Evolutionary conservation across 2,797 vertebrate genomes (phyloP).

Genomic region (Serranus cabrilla): DNA sequence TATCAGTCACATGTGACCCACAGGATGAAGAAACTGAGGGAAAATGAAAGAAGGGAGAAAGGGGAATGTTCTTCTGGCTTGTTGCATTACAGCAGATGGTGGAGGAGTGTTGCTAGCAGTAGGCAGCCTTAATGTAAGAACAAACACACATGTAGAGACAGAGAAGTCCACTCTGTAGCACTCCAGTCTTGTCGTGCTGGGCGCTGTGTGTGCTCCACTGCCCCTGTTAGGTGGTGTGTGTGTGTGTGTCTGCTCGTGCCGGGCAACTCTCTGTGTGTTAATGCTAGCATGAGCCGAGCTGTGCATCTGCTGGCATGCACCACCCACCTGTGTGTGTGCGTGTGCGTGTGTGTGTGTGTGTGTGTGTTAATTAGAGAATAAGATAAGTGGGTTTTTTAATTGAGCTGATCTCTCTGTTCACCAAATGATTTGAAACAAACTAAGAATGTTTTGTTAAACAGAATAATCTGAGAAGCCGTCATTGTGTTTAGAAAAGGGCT

Average conservation of each 20-base stretch:
- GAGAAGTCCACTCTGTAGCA: neutral
- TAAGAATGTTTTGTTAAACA: too few species aligned
- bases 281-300: neutral
- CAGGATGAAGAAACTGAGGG: neutral
- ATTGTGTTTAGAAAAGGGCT: too few species aligned
- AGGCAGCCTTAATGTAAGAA: constrained; percentile 10
- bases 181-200: constrained; percentile 2
- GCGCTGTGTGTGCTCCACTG: neutral
- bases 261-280: neutral
- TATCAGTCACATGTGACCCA: neutral
- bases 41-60: neutral
- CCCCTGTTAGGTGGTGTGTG: constrained; percentile 15
- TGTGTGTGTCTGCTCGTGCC: constrained; percentile 6
- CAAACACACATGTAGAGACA: constrained; percentile 24
- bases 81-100: constrained; percentile 33
- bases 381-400: neutral
- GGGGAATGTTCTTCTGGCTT: neutral
- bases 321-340: neutral
- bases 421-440: neutral
- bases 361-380: too few species aligned
- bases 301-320: neutral
- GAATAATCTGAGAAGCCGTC: too few species aligned
- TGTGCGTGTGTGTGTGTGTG: too few species aligned
- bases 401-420: constrained; percentile 2
- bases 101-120: constrained; percentile 16